Percentiles rank a stretch among this genome's conserved stretches.
These are phyloP conservation scores for Trichechus manatus DNA, from an alignment of 2,113 vertebrate species.

Conservation along the genomic window DNA sequence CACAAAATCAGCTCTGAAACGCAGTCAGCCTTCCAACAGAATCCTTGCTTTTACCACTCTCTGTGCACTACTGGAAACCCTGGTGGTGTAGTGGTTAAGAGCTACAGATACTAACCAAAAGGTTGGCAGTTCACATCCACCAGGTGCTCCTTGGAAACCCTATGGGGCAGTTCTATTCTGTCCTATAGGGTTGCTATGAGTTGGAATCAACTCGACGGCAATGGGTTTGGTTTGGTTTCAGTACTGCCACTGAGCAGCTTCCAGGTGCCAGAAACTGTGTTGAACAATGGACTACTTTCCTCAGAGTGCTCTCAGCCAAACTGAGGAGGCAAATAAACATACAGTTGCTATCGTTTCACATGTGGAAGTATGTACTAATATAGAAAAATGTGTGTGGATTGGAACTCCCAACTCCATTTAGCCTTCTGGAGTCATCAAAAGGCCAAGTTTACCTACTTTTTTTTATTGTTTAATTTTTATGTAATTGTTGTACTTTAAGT, in stretches of 20 bases:
- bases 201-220: too few species aligned
- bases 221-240: too few species aligned
- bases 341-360: background rate
- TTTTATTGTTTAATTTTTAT: too few species aligned
- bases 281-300: background rate
- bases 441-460: background rate
- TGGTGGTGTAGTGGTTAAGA: too few species aligned
- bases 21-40: background rate
- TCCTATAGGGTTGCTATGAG: too few species aligned
- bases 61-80: rapidly evolving
- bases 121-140: too few species aligned
- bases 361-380: background rate
- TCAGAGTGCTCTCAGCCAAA: background rate
- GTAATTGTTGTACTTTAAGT: too few species aligned
- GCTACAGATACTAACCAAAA: too few species aligned
- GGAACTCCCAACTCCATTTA: background rate
- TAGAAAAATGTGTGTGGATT: background rate
- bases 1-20: background rate
- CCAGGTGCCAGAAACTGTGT: background rate
- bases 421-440: background rate
- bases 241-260: too few species aligned
- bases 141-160: too few species aligned
- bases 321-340: background rate
- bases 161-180: too few species aligned
- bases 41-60: background rate